Base-by-base conservation (phyloP, 2,888 invertebrate species). In the Amaurobius ferox region DNA sequence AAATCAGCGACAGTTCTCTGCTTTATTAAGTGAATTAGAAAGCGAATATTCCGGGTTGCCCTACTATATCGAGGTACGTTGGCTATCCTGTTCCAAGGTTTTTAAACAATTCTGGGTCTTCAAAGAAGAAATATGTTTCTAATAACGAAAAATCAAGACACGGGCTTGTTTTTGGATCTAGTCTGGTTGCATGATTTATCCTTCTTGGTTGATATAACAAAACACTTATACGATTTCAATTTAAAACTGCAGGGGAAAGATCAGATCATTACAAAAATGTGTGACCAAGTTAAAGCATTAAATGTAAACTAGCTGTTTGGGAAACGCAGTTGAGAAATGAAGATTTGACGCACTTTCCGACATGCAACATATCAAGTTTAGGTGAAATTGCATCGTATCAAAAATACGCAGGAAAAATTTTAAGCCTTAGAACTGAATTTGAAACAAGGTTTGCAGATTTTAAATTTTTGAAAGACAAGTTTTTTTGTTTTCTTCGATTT, bases 191-290 rank as follows among this genome's bases (percentile, higher is more conserved):
- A 48, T 44, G 28, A 72, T 72, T 44, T 72, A 44, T 44, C 16
- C 23, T 72, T 72, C 72, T 44, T 72, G 72, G 72, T 72, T 72
- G 72, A 0, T 72, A 44, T 72, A 72, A 44, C 72, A 72, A 72
- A 72, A 68, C 68, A 68, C 68, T 68, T 55, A 16, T 48, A 72
- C 35, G 28, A 72, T 72, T 72, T 72, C 19, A 72, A 72, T 72
- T 1, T 72, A 72, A n/a, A 1, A 29, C 29, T 72, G 55, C 16
- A 28, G 44, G n/a, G n/a, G 1, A 62, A 62, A 62, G 1, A 72
- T 72, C 44, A 72, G 55, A 72, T 72, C 72, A 72, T 72, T 44
- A 72, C 48, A 1, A 72, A 72, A n/a, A n/a, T n/a, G n/a, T n/a
- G n/a, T n/a, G n/a, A n/a, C n/a, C 55, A 72, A 7, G 72, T 72